Conservation (phyloP, 2,113 vertebrate genomes). For the Chauna torquata region DNA sequence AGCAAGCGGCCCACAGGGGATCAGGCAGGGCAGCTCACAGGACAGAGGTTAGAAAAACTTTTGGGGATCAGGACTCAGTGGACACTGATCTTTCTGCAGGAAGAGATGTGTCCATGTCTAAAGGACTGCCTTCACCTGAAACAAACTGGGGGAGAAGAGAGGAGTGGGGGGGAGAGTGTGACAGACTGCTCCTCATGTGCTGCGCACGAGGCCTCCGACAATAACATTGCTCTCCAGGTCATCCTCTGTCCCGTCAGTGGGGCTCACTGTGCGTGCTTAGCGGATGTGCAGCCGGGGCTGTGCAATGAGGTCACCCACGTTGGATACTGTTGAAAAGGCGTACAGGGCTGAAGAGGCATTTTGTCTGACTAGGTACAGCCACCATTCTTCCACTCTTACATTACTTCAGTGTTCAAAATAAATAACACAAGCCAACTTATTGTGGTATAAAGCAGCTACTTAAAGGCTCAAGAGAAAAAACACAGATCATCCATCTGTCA, state of each 20-base stretch:
- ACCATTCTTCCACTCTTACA: not conserved
- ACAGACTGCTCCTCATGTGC: not conserved
- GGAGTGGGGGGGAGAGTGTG: fast-evolving
- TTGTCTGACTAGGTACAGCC: not conserved
- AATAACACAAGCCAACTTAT: not conserved
- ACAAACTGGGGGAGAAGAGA: not conserved
- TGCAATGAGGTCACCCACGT: fast-evolving
- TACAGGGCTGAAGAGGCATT: not conserved
- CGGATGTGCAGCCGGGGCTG: not conserved
- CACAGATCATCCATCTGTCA: not conserved
- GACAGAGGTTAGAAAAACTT: not conserved
- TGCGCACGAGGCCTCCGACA: not conserved
- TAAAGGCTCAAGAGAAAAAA: not conserved
- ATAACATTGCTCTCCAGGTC: not conserved
- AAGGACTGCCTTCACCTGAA: not conserved
- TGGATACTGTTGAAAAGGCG: not conserved
- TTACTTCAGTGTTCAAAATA: not conserved
- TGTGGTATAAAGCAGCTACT: not conserved
- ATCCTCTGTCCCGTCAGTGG: not conserved
- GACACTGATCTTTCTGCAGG: not conserved
- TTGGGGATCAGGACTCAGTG: not conserved
- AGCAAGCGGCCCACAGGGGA: not conserved
- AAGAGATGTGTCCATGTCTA: not conserved
- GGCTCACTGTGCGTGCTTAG: not conserved
- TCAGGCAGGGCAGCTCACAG: not conserved